A percentile compares a stretch with the other conserved stretches of the same genome.
phyloP scores from a whole-genome alignment of 2,797 vertebrate genomes.

The Jordanella pulchra region DNA sequence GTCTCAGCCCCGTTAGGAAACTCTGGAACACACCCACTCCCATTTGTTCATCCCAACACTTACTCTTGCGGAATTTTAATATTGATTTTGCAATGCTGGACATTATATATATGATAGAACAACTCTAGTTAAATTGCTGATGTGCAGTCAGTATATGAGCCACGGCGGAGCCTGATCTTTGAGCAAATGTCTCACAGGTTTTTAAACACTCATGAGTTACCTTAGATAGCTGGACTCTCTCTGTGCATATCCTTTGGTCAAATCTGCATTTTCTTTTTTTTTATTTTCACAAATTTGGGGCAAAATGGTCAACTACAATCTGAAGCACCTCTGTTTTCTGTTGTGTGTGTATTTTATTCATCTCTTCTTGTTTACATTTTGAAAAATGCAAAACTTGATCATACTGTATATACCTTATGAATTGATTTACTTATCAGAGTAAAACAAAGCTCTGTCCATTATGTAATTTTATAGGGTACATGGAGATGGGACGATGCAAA shows the following conservation, averaged over 20 bases:
- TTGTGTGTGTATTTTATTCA: not conserved
- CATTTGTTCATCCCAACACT: constrained; percentile 1
- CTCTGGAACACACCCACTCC: not conserved
- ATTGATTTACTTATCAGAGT: not conserved
- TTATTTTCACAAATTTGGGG: not conserved
- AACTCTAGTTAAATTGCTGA: constrained; percentile 7
- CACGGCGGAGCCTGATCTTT: not conserved
- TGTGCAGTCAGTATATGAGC: not conserved
- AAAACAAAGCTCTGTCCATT: too few relatives aligned
- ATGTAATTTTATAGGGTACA: too few relatives aligned
- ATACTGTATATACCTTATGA: not conserved
- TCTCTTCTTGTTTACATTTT: not conserved
- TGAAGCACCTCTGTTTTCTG: not conserved
- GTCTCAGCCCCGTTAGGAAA: not conserved
- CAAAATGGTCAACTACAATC: not conserved
- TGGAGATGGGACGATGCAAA: too few relatives aligned
- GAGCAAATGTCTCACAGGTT: not conserved
- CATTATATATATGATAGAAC: not conserved
- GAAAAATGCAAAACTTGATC: not conserved
- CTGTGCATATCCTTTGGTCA: not conserved
- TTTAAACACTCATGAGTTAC: constrained; percentile 3
- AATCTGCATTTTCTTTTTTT: not conserved
- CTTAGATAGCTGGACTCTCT: not conserved
- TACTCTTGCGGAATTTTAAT: constrained; percentile 8
- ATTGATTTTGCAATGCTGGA: constrained; percentile 7